These are phyloP conservation scores for Idaea straminata DNA, from an alignment of 2,888 invertebrate species.

Conservation along the genomic window DNA sequence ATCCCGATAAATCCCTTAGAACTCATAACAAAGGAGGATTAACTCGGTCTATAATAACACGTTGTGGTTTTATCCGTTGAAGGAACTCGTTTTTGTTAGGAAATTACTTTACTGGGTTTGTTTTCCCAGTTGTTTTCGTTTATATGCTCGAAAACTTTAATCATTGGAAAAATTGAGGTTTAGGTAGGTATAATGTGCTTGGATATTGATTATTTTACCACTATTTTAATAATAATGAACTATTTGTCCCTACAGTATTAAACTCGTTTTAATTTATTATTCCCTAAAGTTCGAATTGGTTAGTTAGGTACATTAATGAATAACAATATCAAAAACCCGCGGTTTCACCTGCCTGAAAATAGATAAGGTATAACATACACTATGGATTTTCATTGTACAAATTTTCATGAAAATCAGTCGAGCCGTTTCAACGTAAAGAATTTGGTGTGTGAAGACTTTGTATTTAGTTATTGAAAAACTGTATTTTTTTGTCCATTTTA, in stretches of 20 bases:
- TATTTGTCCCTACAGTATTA: neutral
- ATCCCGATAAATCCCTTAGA: slow-evolving; percentile 54
- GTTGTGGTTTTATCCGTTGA: slow-evolving; percentile 46
- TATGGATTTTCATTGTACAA: no score
- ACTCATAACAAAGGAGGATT: slow-evolving; percentile 66
- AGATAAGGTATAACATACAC: no score
- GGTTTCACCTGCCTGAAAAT: no score
- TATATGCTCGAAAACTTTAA: neutral
- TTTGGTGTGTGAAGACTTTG: no score
- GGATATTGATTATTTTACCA: neutral
- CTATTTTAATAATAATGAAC: neutral
- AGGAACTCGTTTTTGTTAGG: slow-evolving; percentile 46
- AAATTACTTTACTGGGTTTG: slow-evolving; percentile 31
- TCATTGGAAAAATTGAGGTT: neutral
- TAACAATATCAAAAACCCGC: neutral
- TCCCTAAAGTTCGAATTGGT: neutral
- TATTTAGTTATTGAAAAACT: no score
- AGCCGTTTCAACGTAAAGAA: no score
- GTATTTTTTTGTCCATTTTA: no score
- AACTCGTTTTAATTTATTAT: neutral
- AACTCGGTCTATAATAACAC: slow-evolving; percentile 59
- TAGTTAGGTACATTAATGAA: neutral
- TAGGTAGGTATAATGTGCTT: neutral
- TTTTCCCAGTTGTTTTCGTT: neutral
- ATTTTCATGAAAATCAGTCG: no score